Evolutionary conservation across 2,113 vertebrate species (phyloP), one percentile per base, ranked within the genome.

Genomic region (Poecile atricapillus): DNA sequence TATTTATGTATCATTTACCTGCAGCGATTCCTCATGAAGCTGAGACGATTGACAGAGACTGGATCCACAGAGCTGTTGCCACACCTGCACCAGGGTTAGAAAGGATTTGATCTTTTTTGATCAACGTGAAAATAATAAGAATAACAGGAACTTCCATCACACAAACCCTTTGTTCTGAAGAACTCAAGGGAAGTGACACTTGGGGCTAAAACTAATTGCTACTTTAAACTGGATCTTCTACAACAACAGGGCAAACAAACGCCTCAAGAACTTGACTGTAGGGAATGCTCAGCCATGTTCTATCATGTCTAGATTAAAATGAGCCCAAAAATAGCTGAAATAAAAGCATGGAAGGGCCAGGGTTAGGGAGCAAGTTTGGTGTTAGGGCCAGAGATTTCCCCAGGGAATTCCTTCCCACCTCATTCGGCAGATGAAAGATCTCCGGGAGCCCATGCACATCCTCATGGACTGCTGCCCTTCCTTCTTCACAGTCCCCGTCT

Each of bases 401-500:
- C 17, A 11, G 28, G 44, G 31, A 37, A 31, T 28, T 10, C 30
- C 28, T 8, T 7, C 33, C 52, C 59, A 99, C 99, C 99, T 99
- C 99, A 99, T 99, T n/a, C 99, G 97, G 95, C 99, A 99, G 93
- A 99, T 99, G 95, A 99, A 99, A 0, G 99, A 99, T 25, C 99
- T 98, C 6, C 99, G 97, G 3, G 99, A 99, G 25, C 99, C 99
- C 98, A 99, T 99, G 50, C 98, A 99, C 99, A 99, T 99, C 96
- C 99, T 98, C 96, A 99, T 99, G 62, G 99, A 98, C 94, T 99
- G 99, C 83, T 99, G 99, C 13, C 99, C 98, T 95, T 99, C 99
- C 91, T 99, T 99, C 97, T 99, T 99, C 69, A 99, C 99, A 0
- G 99, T 99, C 19, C 99, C 99, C 0, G 99, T 99, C 97, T 99